A percentile compares a stretch with the other conserved stretches of the same genome.
These are phyloP conservation scores for Pemphigus obesinymphae DNA, from an alignment of 1,140 invertebrate species.

Conservation along the genomic window DNA sequence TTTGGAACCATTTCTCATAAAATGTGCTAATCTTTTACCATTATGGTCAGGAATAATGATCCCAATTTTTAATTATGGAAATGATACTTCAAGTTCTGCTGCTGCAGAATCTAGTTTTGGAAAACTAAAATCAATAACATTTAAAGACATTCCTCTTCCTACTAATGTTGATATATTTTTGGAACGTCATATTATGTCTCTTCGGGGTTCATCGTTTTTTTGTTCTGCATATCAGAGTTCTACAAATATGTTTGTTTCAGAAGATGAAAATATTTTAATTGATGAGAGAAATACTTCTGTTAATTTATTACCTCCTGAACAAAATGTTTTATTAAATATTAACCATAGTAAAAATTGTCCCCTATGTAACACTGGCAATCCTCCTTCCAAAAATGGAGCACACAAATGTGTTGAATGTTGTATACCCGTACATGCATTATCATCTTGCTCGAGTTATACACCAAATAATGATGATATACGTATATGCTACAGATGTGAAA, in stretches of 20 bases:
- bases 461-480: too few species aligned
- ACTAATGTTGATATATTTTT: not conserved
- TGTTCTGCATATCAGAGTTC: not conserved
- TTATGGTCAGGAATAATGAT: not conserved
- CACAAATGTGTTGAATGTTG: too few species aligned
- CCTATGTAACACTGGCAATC: not conserved
- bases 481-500: too few species aligned
- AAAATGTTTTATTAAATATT: too few species aligned
- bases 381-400: too few species aligned
- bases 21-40: not conserved
- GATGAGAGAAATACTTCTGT: too few species aligned
- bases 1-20: not conserved
- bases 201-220: not conserved
- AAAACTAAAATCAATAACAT: not conserved
- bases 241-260: not conserved
- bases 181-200: not conserved
- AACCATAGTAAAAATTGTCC: not conserved
- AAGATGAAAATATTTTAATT: not conserved
- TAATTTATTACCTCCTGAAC: too few species aligned
- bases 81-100: not conserved
- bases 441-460: too few species aligned
- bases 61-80: not conserved
- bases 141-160: not conserved
- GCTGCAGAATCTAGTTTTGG: not conserved
- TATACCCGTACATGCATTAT: too few species aligned